Percentiles rank a stretch among this genome's conserved stretches.
phyloP scores from a whole-genome alignment of 2,888 invertebrate species.

The Agrenia bidenticulata region DNA sequence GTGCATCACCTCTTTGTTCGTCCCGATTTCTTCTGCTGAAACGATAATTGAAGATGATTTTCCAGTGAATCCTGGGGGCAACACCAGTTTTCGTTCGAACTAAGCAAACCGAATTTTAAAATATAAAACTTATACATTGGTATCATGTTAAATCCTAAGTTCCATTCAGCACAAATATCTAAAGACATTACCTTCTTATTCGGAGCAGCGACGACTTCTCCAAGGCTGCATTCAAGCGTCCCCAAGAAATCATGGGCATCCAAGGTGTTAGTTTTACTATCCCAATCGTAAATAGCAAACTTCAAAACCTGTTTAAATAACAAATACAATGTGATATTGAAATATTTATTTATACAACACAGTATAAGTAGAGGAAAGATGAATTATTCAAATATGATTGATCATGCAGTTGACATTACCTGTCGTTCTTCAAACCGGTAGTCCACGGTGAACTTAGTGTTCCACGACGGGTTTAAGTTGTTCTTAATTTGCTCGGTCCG shows the following conservation, averaged over 20 bases:
- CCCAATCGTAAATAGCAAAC: constrained; percentile 57
- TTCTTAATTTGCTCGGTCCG: constrained; percentile 56
- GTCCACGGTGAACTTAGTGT: constrained; percentile 58
- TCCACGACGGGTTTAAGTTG: constrained; percentile 57
- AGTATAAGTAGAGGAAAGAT: not conserved
- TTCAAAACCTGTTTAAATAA: constrained; percentile 54
- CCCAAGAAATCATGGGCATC: constrained; percentile 57
- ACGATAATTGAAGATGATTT: constrained; percentile 48
- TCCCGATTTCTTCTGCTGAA: constrained; percentile 51
- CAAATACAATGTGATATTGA: not conserved
- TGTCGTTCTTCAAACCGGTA: constrained; percentile 59
- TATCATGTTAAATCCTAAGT: too few species aligned
- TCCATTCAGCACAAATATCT: too few species aligned
- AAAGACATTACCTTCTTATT: constrained; percentile 49
- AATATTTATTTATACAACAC: not conserved
- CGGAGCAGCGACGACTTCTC: constrained; percentile 58
- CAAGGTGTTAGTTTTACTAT: constrained; percentile 44
- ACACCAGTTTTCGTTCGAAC: constrained; percentile 50
- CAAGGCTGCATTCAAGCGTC: constrained; percentile 58
- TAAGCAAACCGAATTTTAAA: constrained; percentile 21
- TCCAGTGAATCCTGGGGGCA: constrained; percentile 45
- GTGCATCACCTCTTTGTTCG: constrained; percentile 55
- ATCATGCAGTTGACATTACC: constrained; percentile 15
- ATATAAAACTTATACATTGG: too few species aligned
- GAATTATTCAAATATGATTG: not conserved